These are phyloP conservation scores for Bursaphelenchus okinawaensis DNA, from an alignment of 2,888 invertebrate genomes.

Conservation along the genomic window DNA sequence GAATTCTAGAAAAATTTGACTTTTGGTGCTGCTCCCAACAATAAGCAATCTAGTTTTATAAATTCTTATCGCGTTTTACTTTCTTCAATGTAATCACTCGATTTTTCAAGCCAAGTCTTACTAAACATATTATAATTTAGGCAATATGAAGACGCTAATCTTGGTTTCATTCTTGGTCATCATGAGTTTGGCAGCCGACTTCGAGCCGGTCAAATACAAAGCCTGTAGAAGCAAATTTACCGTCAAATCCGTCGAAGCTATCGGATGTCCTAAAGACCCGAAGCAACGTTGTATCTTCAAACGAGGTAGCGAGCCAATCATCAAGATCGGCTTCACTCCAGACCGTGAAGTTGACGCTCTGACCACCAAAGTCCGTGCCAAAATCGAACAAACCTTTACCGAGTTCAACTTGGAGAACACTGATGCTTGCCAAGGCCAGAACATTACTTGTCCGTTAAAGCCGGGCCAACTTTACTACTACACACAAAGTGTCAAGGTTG, in stretches of 20 bases:
- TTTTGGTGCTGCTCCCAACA: background rate
- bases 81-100: too few species aligned
- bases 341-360: constrained; percentile 22
- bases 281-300: constrained; percentile 22
- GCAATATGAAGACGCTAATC: too few species aligned
- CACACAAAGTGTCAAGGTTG: constrained; percentile 27
- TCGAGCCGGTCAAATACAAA: background rate
- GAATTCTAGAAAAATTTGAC: too few species aligned
- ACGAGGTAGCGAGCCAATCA: constrained; percentile 17
- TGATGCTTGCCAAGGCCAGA: constrained; percentile 24
- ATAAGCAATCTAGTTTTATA: too few species aligned
- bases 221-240: constrained; percentile 23
- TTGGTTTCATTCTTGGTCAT: background rate
- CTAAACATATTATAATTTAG: too few species aligned
- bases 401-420: constrained; percentile 33
- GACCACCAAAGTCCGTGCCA: constrained; percentile 24
- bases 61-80: too few species aligned
- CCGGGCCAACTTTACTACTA: constrained; percentile 29
- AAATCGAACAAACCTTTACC: constrained; percentile 24
- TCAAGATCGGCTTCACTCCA: constrained; percentile 29
- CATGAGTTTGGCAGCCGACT: background rate
- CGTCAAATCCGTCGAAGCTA: constrained; percentile 26
- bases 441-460: constrained; percentile 30
- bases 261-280: constrained; percentile 17
- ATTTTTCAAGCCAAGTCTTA: too few species aligned